A percentile compares a stretch with the other conserved stretches of the same genome.
Evolutionary conservation across 1,140 invertebrate species (phyloP).

Genomic region (Ceratina calcarata): DNA sequence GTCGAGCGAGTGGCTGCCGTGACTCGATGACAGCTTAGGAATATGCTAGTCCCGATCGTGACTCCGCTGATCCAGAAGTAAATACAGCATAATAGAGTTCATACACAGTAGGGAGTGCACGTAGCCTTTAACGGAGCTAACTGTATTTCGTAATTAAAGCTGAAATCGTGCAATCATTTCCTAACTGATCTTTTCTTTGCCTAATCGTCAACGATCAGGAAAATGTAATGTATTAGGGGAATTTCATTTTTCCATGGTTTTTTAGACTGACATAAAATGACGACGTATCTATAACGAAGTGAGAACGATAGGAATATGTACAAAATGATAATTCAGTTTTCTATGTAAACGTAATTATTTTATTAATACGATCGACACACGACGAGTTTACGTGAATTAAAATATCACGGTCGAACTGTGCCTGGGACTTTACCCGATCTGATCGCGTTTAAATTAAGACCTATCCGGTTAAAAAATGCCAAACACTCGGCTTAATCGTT

Average conservation of each 20-base stretch:
- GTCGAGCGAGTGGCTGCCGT: conserved; percentile 57
- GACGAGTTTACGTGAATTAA: no score
- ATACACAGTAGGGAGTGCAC: conserved; percentile 34
- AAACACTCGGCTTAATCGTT: background rate
- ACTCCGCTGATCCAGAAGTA: conserved; percentile 46
- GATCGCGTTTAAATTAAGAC: background rate
- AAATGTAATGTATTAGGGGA: no score
- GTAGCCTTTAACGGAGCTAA: conserved; percentile 21
- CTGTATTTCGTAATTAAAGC: conserved; percentile 36
- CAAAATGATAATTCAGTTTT: no score
- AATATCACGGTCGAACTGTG: no score
- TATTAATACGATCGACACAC: no score
- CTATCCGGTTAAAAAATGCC: background rate
- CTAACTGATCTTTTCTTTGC: background rate
- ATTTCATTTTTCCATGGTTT: no score
- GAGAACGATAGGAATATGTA: no score
- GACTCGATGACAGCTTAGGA: conserved; percentile 62
- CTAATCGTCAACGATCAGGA: background rate
- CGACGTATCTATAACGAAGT: no score
- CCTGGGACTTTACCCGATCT: no score
- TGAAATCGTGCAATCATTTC: background rate
- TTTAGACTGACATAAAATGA: no score
- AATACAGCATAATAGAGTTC: conserved; percentile 50
- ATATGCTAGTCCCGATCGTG: conserved; percentile 45
- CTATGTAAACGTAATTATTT: no score